Conservation (phyloP, 2,797 vertebrate genomes). For the Pelobates cultripes region DNA sequence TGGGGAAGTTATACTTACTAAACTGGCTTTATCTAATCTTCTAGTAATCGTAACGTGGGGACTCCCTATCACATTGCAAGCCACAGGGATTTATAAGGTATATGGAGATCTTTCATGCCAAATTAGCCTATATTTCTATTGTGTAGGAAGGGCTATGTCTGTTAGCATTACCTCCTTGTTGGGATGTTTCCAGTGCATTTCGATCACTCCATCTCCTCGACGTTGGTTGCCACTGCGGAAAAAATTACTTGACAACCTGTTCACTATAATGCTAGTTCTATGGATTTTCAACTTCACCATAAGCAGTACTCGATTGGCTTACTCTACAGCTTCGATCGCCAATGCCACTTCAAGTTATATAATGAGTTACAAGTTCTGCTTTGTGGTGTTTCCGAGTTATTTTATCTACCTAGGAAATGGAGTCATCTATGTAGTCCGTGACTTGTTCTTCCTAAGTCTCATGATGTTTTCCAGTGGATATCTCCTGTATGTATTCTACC, state of each 20-base stretch:
- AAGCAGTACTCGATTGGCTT: conserved; percentile 44
- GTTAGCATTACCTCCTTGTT: conserved; percentile 58
- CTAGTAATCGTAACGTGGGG: conserved; percentile 56
- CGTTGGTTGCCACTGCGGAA: conserved; percentile 38
- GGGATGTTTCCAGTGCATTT: conserved; percentile 58
- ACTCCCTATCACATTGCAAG: conserved; percentile 50
- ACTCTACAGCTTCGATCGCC: conserved; percentile 36
- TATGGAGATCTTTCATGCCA: conserved; percentile 50
- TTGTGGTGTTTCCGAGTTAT: conserved; percentile 53
- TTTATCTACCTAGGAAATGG: conserved; percentile 55
- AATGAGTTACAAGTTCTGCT: conserved; percentile 58
- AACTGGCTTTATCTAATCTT: conserved; percentile 57
- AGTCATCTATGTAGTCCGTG: conserved; percentile 42
- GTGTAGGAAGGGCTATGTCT: conserved; percentile 58
- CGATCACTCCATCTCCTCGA: conserved; percentile 44
- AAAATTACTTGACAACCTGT: conserved; percentile 38
- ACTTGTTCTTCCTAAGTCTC: conserved; percentile 54
- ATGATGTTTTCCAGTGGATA: conserved; percentile 56
- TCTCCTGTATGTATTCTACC: conserved; percentile 54
- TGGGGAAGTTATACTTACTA: conserved; percentile 55
- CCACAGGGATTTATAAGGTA: conserved; percentile 35
- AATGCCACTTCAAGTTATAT: conserved; percentile 44
- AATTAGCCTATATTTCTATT: conserved; percentile 52
- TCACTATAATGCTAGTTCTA: conserved; percentile 47
- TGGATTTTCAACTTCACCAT: conserved; percentile 52